Evolutionary conservation across 2,888 invertebrate genomes (phyloP), one percentile per base, ranked within the genome.

Genomic region (Nowickia ferox): DNA sequence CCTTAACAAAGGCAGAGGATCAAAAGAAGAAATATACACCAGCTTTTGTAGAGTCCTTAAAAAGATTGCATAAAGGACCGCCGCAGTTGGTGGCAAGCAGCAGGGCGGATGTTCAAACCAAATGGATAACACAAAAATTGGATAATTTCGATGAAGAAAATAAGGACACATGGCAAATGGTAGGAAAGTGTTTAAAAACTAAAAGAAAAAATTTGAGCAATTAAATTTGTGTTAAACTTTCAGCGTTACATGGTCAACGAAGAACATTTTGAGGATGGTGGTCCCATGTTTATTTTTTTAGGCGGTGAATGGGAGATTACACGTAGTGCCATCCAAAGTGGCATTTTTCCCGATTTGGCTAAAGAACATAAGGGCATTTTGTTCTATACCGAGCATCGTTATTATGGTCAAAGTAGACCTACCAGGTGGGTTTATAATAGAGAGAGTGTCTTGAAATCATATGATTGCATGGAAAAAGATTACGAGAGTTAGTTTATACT

Each of bases 381-480:
- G 89, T 95, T 96, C 90, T 95, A 95, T 88, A 95, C 97, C 0
- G 97, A 97, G 90, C 97, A 97, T 91, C 94, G 97, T 87, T 97
- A 95, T 91, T 97, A 97, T 90, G 97, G 97, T 2, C 89, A 94
- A 75, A 97, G 96, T 87, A 94, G 94, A 84, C 97, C 97, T 0
- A 95, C 95, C 13, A 87, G 88, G 96, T 97, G 92, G 94, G 94
- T 8, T 3, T 3, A 30, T 30, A 30, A 30, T 30, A 0, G 3
- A 30, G 30, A 30, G 30, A 30, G 30, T 30, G 6, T 30, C 6
- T 30, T 30, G 6, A 30, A 30, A 30, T 30, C 30, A 30, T 30
- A 30, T 30, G 30, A 6, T 30, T 30, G 2, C 5, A 30, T 30
- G 30, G 30, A 30, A 30, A 30, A 30, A 30, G 5, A 30, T 30